Evolutionary conservation across 2,113 vertebrate species (phyloP), one percentile per base, ranked within the genome.

Genomic region (Scalopus aquaticus): DNA sequence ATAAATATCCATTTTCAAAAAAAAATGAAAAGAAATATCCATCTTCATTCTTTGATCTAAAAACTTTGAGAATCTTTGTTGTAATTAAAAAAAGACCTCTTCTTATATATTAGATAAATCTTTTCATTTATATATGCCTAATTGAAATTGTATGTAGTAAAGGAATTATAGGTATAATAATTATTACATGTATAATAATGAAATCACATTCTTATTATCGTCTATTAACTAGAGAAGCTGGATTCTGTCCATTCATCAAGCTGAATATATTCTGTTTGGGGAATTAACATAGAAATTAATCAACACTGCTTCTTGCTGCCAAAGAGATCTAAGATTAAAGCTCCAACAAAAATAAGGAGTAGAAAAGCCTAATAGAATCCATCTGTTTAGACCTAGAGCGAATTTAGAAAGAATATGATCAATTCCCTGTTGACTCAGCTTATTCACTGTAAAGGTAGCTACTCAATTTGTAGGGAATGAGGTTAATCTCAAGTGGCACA

Each of bases 21-120:
- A 49, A 49, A 51, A 49, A 49, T 44, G 44, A 49, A 51, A 84
- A 86, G n/a, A 76, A 39, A 67, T 28, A 49, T 30, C 13, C 46
- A 81, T 90, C 93, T 95, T 95, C 5, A 44, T 80, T 80, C 8
- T 70, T 95, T 65, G 2, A 49, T 69, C 73, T 77, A 82, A 51
- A 81, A 89, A 24, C n/a, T 46, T 90, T 70, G 35, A 39, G 20
- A 82, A 51, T 58, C 39, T 46, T 87, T 58, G 79, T 92, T 92
- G 82, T 83, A 86, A 90, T 28, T 28, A 87, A 15, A 79, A 90
- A 94, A 85, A 89, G 51, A 7, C 6, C 17, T 83, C 89, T 80
- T 79, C 51, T 93, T 76, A 42, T 10, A 67, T 60, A 9, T 76
- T n/a, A n/a, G n/a, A n/a, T n/a, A n/a, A n/a, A n/a, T 73, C 49